These are phyloP conservation scores for Fistularia commersonii DNA, from an alignment of 2,797 vertebrate genomes.

Conservation along the genomic window DNA sequence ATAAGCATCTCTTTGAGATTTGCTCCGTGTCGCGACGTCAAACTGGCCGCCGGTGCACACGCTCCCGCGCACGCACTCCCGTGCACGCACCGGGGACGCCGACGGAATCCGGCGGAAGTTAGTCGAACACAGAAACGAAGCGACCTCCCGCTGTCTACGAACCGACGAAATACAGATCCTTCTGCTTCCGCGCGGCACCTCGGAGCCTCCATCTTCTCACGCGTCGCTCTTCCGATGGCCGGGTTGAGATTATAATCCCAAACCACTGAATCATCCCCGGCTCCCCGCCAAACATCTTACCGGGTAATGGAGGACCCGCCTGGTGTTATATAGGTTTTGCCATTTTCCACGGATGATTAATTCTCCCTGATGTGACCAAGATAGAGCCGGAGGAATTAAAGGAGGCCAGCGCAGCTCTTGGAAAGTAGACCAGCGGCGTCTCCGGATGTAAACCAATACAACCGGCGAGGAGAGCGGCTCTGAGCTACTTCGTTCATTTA, in stretches of 20 bases:
- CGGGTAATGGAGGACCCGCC: constrained; percentile 49
- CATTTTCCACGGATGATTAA: constrained; percentile 63
- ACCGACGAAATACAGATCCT: too few species aligned
- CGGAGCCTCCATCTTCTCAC: constrained; percentile 12
- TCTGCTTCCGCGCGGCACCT: too few species aligned
- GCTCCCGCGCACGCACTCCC: too few species aligned
- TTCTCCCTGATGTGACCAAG: constrained; percentile 51
- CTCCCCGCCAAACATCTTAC: constrained; percentile 35
- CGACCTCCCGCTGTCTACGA: too few species aligned
- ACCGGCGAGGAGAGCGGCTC: constrained; percentile 17
- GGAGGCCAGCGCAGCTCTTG: constrained; percentile 56
- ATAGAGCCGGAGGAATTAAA: constrained; percentile 65
- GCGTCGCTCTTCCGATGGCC: constrained; percentile 2
- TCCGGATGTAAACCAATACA: constrained; percentile 36
- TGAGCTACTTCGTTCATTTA: neutral
- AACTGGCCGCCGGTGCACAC: too few species aligned
- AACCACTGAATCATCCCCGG: constrained; percentile 31
- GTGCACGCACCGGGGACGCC: too few species aligned
- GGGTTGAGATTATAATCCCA: constrained; percentile 32
- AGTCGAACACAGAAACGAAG: too few species aligned
- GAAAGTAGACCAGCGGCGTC: constrained; percentile 39
- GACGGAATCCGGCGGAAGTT: too few species aligned
- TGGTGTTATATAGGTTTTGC: constrained; percentile 50
- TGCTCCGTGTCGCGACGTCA: too few species aligned
- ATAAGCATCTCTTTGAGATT: too few species aligned